Base-by-base conservation (phyloP, 35 echinoderm and acorn worm genomes). In the Patiria miniata region DNA sequence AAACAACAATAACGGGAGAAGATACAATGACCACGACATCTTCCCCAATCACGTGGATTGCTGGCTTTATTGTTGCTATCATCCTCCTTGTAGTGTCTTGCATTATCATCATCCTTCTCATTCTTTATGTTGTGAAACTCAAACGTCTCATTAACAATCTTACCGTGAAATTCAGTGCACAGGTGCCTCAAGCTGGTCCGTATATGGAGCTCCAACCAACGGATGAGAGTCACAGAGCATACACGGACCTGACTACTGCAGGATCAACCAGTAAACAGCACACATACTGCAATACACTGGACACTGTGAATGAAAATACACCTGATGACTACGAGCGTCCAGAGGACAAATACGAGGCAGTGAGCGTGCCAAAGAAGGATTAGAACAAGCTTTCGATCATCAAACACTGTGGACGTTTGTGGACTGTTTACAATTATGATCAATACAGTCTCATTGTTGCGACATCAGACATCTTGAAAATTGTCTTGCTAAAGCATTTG, bases 161-260 rank as follows among this genome's bases (percentile, higher is more conserved):
- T 7, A 22, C n/a, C 22, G 60, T n/a, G 65, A 73, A 10, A 12
- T 12, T 14, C 7, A 23, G 26, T 14, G 14, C 26, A 14, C 65
- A 73, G 34, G 34, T 73, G 22, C 61, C 61, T 34, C 19, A 69
- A 69, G 17, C 23, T 7, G 61, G 7, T 69, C 61, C 61, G 9
- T 69, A 69, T 23, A 69, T 69, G 61, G 61, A 69, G 61, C 61
- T 69, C 18, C 61, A 69, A 69, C 61, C 61, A 29, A 69, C 61
- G 23, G 0, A 34, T 23, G 61, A 34, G 18, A 69, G 33, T 23
- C 19, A 69, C 61, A 69, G 2, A 69, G 61, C 33, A 23, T 69
- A 69, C 61, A 69, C 21, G 8, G 61, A 69, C 12, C 65, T 23
- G 23, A 30, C 26, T 73, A 73, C 65, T 10, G 26, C 0, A 68